Percentiles rank a stretch among this genome's conserved stretches.
Evolutionary conservation across 2,113 vertebrate species (phyloP).

Genomic region (Hippocampus barbouri): DNA sequence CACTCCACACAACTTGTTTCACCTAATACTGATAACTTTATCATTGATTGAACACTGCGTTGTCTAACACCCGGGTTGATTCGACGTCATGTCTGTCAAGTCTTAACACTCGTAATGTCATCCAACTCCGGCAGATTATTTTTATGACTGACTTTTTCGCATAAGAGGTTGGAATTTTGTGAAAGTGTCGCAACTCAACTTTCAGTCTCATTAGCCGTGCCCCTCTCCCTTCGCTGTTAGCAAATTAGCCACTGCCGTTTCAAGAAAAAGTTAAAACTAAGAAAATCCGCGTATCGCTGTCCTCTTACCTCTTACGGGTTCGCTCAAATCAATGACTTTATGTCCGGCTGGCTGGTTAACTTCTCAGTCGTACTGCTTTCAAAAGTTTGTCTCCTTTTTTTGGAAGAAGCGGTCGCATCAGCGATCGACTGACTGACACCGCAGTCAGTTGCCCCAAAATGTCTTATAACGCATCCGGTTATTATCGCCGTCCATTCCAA

Average conservation of each 20-base stretch:
- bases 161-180: background rate
- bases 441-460: slow-evolving; percentile 4
- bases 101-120: background rate
- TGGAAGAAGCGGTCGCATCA: slow-evolving; percentile 25
- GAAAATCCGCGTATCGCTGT: background rate
- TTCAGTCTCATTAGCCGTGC: slow-evolving; percentile 26
- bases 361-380: slow-evolving; percentile 5
- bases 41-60: background rate
- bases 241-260: slow-evolving; percentile 22
- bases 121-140: background rate
- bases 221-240: slow-evolving; percentile 36
- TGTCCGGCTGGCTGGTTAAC: background rate
- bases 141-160: background rate
- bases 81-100: background rate
- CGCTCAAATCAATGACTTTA: background rate
- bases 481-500: slow-evolving; percentile 9
- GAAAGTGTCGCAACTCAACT: slow-evolving; percentile 6
- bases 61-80: background rate
- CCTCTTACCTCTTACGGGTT: slow-evolving; percentile 32
- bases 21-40: background rate
- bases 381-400: slow-evolving; percentile 19
- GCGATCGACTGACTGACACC: slow-evolving; percentile 35
- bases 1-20: slow-evolving; percentile 3
- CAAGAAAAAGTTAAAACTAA: slow-evolving; percentile 30
- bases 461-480: slow-evolving; percentile 9